Evolutionary conservation across 2,888 invertebrate genomes (phyloP), one percentile per base, ranked within the genome.

Genomic region (Diloba caeruleocephala): DNA sequence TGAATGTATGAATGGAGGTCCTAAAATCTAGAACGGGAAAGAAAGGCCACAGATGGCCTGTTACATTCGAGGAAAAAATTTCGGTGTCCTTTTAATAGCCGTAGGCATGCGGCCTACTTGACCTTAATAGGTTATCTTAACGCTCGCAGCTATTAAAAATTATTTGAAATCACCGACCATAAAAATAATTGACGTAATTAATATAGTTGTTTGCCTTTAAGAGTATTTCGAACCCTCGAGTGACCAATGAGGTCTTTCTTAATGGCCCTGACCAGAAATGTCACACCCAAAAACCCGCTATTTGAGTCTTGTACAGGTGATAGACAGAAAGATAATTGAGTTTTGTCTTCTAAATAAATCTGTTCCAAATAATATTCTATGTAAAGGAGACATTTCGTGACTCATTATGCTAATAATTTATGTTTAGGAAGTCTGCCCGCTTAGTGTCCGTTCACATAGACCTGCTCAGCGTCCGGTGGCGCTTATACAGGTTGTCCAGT

Each of bases 231-330:
- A 14, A 42, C 43, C 37, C 54, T 58, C 65, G 21, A 31, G 43
- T 66, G 62, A 66, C 43, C 54, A 54, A 19, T n/a, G 45, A 21
- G 43, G 23, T 39, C 58, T 46, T 38, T 33, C 13, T 15, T 32
- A 7, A 8, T 33, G 60, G 36, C 45, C 56, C 26, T 49, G 58
- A 39, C 49, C 41, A 44, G 41, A 52, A 44, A 50, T 37, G 36
- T 36, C 9, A 17, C n/a, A 12, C 29, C 10, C 44, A 31, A 49
- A 50, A 56, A 65, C 53, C 10, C 31, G 61, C 61, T 43, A 15
- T 21, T 4, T 21, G 6, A 36, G 19, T 13, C 48, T 42, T 41
- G 32, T 29, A 2, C 12, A 25, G 9, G 0, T 3, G 0, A 1
- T 21, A 13, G 1, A 0, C 53, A 65, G 61, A 51, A 68, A 43